Conservation (phyloP, 2,888 invertebrate species). For the Melipona beecheii region DNA sequence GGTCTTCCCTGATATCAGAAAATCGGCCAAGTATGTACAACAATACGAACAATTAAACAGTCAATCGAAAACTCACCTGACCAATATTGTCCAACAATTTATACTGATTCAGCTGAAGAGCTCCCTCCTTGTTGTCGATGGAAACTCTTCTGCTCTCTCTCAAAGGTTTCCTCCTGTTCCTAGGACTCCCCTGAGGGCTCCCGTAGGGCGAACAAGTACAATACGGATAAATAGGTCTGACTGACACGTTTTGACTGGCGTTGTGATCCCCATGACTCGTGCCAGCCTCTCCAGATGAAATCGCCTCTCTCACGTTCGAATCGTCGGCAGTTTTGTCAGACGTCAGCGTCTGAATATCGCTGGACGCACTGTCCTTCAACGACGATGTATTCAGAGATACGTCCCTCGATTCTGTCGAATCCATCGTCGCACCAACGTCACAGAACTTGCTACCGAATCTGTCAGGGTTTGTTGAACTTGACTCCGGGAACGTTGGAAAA, state of each 20-base stretch:
- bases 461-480: neutral
- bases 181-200: constrained; percentile 91
- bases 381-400: neutral
- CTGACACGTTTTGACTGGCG: constrained; percentile 69
- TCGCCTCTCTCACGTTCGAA: constrained; percentile 59
- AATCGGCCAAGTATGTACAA: too few species aligned
- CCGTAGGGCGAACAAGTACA: constrained; percentile 90
- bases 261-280: neutral
- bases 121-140: constrained; percentile 93
- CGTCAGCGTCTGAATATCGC: neutral
- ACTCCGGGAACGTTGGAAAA: neutral
- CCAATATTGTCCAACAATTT: constrained; percentile 96
- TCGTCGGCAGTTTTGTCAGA: neutral
- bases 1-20: too few species aligned
- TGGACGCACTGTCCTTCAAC: constrained; percentile 13
- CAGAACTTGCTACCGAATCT: constrained; percentile 6
- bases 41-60: neutral
- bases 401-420: neutral
- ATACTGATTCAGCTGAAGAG: constrained; percentile 97
- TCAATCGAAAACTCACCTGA: constrained; percentile 88
- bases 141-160: constrained; percentile 94
- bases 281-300: constrained; percentile 71
- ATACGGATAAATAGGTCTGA: constrained; percentile 89
- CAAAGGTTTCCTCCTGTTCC: constrained; percentile 88
- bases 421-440: constrained; percentile 31